phyloP scores from a whole-genome alignment of 2,113 vertebrate genomes.

The Microcebus lehilahytsara region DNA sequence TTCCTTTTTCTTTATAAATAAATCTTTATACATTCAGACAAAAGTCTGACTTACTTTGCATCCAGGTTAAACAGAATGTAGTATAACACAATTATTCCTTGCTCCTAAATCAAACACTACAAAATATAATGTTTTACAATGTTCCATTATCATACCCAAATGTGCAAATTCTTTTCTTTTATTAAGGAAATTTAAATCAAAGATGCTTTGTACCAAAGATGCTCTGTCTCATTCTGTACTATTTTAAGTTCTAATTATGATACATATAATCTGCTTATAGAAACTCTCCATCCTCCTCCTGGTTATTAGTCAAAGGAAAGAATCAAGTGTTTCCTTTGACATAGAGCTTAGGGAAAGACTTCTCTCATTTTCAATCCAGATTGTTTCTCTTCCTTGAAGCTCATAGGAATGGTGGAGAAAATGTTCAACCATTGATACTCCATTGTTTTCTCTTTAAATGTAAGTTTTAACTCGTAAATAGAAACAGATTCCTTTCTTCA shows the following conservation, averaged over 20 bases:
- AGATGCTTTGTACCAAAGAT: background rate
- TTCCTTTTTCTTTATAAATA: slow-evolving; percentile 38
- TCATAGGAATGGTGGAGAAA: no score
- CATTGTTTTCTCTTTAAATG: no score
- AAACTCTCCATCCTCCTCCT: background rate
- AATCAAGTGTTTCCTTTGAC: background rate
- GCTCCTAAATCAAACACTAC: background rate
- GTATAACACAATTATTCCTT: background rate
- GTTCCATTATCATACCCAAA: background rate
- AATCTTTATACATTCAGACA: background rate
- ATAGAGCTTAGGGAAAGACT: background rate
- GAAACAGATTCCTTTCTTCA: no score
- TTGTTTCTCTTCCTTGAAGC: no score
- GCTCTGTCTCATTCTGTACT: background rate
- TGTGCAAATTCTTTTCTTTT: background rate
- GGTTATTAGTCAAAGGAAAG: background rate
- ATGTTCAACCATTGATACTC: no score
- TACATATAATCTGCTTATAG: background rate
- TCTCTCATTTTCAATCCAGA: background rate
- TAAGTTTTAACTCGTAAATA: no score
- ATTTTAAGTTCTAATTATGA: background rate
- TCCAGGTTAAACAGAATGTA: background rate
- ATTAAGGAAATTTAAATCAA: background rate
- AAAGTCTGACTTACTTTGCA: background rate
- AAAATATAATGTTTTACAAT: background rate